These are phyloP conservation scores for Thalassoma bifasciatum DNA, from an alignment of 2,113 vertebrate species.

Conservation along the genomic window DNA sequence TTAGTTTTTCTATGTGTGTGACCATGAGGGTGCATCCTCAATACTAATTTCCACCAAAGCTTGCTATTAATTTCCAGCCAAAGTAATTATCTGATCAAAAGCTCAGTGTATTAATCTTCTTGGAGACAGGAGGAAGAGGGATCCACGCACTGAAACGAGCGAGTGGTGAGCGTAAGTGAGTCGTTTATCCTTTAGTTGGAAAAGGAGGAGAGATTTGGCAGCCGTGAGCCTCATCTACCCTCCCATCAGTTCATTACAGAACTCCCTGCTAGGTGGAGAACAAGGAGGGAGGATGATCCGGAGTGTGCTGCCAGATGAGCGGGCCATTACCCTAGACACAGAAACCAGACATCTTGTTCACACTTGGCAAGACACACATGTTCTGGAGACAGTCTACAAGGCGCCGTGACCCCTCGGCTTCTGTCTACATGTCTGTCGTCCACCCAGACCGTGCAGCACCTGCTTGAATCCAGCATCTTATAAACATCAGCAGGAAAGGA, in stretches of 20 bases:
- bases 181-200: conserved; percentile 73
- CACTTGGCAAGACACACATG: conserved; percentile 66
- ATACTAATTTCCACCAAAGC: conserved; percentile 61
- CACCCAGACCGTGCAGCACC: conserved; percentile 29
- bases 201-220: conserved; percentile 73
- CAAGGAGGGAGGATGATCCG: conserved; percentile 56
- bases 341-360: conserved; percentile 71
- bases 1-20: conserved; percentile 7
- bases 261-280: conserved; percentile 70
- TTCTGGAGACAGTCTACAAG: conserved; percentile 49
- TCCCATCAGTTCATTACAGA: conserved; percentile 75
- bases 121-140: conserved; percentile 62
- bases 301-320: conserved; percentile 51
- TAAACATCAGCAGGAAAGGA: conserved; percentile 8
- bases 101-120: conserved; percentile 72
- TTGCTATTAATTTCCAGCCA: conserved; percentile 67
- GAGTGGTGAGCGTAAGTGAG: conserved; percentile 70
- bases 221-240: conserved; percentile 70
- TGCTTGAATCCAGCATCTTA: conserved; percentile 47
- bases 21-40: conserved; percentile 14
- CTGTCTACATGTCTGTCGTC: conserved; percentile 12
- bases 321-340: conserved; percentile 62
- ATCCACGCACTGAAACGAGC: conserved; percentile 54
- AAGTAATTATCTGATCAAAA: conserved; percentile 76
- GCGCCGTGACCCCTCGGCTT: conserved; percentile 22